These are phyloP conservation scores for Fregata magnificens DNA, from an alignment of 2,113 vertebrate species.

Conservation along the genomic window DNA sequence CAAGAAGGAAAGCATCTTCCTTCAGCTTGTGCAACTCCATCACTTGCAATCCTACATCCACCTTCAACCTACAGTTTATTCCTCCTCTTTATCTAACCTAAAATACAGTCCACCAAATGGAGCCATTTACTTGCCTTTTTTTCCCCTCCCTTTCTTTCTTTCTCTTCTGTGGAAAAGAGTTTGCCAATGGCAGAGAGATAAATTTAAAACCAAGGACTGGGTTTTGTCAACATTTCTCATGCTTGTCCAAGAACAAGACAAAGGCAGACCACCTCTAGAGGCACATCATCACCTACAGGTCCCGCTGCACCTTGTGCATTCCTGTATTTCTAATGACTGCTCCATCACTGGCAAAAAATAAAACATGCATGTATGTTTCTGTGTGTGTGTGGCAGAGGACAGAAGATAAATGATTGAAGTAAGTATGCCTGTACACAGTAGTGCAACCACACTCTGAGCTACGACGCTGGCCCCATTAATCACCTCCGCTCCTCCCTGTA, in stretches of 20 bases:
- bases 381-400: background rate
- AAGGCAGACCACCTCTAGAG: background rate
- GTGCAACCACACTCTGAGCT: constrained; percentile 39
- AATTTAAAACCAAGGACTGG: background rate
- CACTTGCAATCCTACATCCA: background rate
- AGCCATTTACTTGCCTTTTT: background rate
- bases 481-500: background rate
- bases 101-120: background rate
- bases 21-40: background rate
- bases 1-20: background rate
- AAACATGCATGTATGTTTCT: background rate
- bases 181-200: background rate
- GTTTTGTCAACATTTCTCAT: background rate
- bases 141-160: fast-evolving
- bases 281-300: background rate
- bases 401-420: constrained; percentile 32
- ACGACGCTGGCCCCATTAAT: constrained; percentile 57
- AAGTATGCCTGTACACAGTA: constrained; percentile 23
- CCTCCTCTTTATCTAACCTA: background rate
- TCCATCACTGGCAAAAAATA: background rate
- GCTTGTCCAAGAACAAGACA: background rate
- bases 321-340: background rate
- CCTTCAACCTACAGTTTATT: background rate
- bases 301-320: background rate
- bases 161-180: background rate